Base-by-base conservation (phyloP, 2,113 vertebrate genomes). In the Daubentonia madagascariensis region DNA sequence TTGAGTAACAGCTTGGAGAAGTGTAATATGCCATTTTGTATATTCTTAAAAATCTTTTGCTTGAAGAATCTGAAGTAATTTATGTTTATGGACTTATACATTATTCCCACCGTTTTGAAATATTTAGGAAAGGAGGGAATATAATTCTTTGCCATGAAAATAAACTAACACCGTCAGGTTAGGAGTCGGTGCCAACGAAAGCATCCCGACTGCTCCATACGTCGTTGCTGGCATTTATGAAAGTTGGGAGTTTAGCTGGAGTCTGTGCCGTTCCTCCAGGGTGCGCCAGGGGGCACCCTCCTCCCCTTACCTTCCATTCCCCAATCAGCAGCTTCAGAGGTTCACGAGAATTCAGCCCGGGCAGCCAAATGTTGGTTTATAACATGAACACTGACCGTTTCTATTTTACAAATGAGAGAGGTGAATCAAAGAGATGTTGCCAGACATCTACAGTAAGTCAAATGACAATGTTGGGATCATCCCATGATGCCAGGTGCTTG, bases 81-180 rank as follows among this genome's bases (percentile, higher is more conserved):
- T 54, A 54, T 3, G 0, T 91, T 90, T 94, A 76, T 54, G 68
- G 45, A 68, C 75, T 81, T 80, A 57, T 22, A 54, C 35, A 94
- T 73, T 67, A 96, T 84, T 78, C 25, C n/a, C 5, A 70, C 11
- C 16, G 12, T 92, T 96, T 80, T 94, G 84, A 91, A 96, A 87
- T 92, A 87, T 88, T 89, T 93, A 79, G 79, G 75, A 89, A 94
- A 88, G 72, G 80, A 85, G 65, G 23, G 72, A 94, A 75, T 67
- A 76, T 13, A 87, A 67, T 70, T 89, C 54, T 94, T 95, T 50
- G 43, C 65, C 40, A 13, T 54, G 48, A 92, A 91, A 95, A 89
- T 93, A 70, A 86, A 94, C 75, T 35, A 68, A 45, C 11, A 59
- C 16, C 57, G 57, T 43, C 68, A 48, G 89, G 63, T 37, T 30